phyloP scores from a whole-genome alignment of 2,113 vertebrate genomes.

The Montifringilla adamsi region DNA sequence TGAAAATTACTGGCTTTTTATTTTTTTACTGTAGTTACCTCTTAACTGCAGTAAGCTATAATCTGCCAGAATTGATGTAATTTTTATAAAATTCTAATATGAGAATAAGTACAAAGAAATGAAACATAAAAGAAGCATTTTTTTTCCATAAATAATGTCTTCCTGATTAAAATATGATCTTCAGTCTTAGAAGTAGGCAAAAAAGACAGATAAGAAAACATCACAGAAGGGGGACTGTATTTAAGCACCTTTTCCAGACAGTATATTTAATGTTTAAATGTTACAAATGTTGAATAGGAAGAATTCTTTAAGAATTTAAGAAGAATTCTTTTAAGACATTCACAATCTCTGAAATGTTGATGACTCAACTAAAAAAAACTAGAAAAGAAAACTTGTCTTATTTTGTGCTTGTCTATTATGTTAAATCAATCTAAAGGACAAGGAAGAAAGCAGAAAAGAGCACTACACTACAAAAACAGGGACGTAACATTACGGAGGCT shows the following conservation, averaged over 20 bases:
- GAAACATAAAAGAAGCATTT: neutral
- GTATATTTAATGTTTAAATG: neutral
- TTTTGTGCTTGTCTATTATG: neutral
- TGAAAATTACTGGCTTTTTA: fast-evolving
- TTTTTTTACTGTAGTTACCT: neutral
- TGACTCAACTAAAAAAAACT: neutral
- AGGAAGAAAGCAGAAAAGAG: neutral
- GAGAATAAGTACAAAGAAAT: neutral
- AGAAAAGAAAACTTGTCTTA: neutral
- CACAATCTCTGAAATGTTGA: neutral
- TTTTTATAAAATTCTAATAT: neutral
- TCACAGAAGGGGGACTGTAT: neutral
- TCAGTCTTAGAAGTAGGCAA: neutral
- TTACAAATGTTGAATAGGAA: neutral
- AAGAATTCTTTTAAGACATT: no score
- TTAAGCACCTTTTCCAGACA: neutral
- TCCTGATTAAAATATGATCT: neutral
- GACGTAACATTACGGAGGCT: neutral
- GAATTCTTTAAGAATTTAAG: neutral
- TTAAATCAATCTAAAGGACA: neutral
- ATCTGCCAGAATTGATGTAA: neutral
- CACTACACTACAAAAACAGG: neutral
- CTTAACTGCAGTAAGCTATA: neutral
- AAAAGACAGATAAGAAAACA: neutral
- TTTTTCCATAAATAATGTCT: neutral